phyloP scores from a whole-genome alignment of 1,140 invertebrate genomes.

The Macrotrachela quadricornifera region DNA sequence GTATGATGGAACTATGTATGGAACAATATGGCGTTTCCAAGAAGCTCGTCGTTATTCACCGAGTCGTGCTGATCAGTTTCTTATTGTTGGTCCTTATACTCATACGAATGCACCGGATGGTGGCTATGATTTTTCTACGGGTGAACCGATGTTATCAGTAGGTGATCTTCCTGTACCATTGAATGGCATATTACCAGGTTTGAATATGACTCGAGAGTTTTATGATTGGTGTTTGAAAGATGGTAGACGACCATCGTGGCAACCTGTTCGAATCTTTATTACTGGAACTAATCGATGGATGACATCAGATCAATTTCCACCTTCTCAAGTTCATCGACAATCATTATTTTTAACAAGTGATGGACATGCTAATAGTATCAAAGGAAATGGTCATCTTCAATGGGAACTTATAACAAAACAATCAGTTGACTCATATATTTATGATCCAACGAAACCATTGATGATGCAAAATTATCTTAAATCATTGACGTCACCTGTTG shows the following conservation, averaged over 20 bases:
- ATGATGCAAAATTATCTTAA: neutral
- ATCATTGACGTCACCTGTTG: neutral
- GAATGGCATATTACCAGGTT: neutral
- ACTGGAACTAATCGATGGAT: neutral
- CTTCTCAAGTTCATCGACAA: neutral
- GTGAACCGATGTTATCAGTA: neutral
- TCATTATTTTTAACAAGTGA: neutral
- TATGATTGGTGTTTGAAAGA: constrained; percentile 7
- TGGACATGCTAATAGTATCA: neutral
- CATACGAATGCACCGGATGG: constrained; percentile 2
- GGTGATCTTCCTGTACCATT: neutral
- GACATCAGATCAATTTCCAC: neutral
- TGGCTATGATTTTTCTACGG: neutral
- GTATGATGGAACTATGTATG: neutral
- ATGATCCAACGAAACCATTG: constrained; percentile 2
- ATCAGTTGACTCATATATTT: neutral
- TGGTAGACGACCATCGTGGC: neutral
- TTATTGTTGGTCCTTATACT: constrained; percentile 1
- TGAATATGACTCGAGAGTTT: constrained; percentile 4
- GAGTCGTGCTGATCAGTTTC: neutral
- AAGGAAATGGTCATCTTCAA: neutral
- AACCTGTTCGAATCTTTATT: neutral
- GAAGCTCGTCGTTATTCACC: neutral
- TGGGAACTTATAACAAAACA: neutral
- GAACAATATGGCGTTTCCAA: neutral